Base-by-base conservation (phyloP, 2,797 vertebrate species). In the Strix occidentalis region DNA sequence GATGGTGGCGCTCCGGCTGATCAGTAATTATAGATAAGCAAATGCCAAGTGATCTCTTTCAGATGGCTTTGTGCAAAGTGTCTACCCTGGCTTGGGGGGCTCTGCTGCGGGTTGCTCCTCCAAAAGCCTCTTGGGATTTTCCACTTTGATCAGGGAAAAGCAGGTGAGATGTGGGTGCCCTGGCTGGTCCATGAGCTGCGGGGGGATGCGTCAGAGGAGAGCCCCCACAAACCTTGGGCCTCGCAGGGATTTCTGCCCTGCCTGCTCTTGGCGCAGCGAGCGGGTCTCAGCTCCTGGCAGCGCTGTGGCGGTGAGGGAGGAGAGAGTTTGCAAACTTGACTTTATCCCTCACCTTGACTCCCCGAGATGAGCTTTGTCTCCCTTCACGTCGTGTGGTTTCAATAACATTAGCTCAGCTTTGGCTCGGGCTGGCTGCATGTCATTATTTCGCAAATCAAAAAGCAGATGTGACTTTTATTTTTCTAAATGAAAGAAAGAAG, bases 301-400 rank as follows among this genome's bases (percentile, higher is more conserved):
- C 0, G 0, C 35, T 43, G 29, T 31, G 74, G 13, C 0, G 0
- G n/a, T 0, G 13, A 46, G 41, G 51, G 84, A 54, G 53, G n/a
- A 69, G 60, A 48, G 56, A 79, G 56, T 89, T 95, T 50, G 57
- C 63, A 64, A 71, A 84, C 89, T 65, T 90, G 93, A 95, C 88
- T 93, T 96, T 95, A 89, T 94, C 46, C 28, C 80, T 95, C 92
- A 95, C 85, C 95, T 97, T 96, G 90, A 94, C 82, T 95, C 74
- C 74, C 2, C 1, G 15, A 77, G 88, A 71, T 92, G 94, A 94
- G 86, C 84, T 95, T 87, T 95, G 91, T 95, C 89, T 94, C 83
- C 85, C 74, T 95, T 96, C 93, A 71, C 23, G 1, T 96, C 31
- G 71, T 93, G 93, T 91, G 91, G 90, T 96, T 96, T 96, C 90